phyloP scores from a whole-genome alignment of 2,113 vertebrate species.

The Lampris incognitus region DNA sequence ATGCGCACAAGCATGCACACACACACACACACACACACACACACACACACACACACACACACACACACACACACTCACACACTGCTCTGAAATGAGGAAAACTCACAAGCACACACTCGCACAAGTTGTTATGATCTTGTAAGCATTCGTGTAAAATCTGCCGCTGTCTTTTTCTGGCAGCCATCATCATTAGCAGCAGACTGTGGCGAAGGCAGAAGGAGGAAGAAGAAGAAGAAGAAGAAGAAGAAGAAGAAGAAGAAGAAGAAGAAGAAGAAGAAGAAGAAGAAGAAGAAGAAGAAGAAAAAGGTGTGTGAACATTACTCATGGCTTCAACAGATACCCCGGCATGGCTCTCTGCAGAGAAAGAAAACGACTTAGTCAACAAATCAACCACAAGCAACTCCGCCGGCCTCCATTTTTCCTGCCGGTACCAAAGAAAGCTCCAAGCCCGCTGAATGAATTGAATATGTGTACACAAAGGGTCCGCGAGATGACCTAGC shows the following conservation, averaged over 20 bases:
- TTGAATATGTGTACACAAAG: no score
- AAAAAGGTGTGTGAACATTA: slow-evolving; percentile 19
- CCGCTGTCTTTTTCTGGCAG: slow-evolving; percentile 64
- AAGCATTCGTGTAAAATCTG: slow-evolving; percentile 73
- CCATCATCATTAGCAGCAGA: slow-evolving; percentile 50
- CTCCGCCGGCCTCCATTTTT: background rate
- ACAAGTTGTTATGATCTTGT: slow-evolving; percentile 67
- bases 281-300: no score
- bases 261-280: no score
- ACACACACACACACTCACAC: slow-evolving; percentile 25
- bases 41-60: slow-evolving; percentile 7
- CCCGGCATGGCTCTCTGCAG: slow-evolving; percentile 6
- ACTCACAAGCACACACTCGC: slow-evolving; percentile 25
- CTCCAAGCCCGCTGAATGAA: background rate
- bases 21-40: slow-evolving; percentile 2
- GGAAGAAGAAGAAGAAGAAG: no score
- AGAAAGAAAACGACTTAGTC: background rate
- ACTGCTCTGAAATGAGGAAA: background rate
- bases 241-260: no score
- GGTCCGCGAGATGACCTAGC: slow-evolving; percentile 23
- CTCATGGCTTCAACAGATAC: slow-evolving; percentile 30
- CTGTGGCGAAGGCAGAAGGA: slow-evolving; percentile 16
- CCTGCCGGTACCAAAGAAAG: background rate
- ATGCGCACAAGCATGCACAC: slow-evolving; percentile 11
- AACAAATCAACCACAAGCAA: slow-evolving; percentile 14